phyloP scores from a whole-genome alignment of 1,140 invertebrate genomes.

The Laupala kohalensis region DNA sequence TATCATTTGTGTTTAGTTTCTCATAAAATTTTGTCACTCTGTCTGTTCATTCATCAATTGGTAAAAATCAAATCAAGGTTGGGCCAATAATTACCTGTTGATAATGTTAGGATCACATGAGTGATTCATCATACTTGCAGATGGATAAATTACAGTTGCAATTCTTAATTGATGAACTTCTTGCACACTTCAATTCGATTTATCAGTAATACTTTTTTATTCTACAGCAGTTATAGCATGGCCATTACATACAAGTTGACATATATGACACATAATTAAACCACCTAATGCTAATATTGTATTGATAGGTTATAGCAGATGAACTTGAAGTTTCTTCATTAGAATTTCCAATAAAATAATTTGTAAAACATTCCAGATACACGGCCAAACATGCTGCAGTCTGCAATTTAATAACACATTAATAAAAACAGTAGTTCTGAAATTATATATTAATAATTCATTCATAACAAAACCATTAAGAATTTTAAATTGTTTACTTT shows the following conservation, averaged over 20 bases:
- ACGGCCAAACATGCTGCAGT: constrained; percentile 40
- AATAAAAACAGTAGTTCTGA: neutral
- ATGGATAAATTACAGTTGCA: constrained; percentile 74
- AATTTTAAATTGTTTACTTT: too few species aligned
- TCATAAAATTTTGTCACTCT: too few species aligned
- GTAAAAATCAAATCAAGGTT: too few species aligned
- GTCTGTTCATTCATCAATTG: too few species aligned
- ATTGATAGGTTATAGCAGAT: neutral
- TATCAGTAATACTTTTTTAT: constrained; percentile 15
- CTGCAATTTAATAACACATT: constrained; percentile 25
- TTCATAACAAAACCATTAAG: too few species aligned
- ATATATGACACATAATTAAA: constrained; percentile 51
- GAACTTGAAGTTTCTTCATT: neutral
- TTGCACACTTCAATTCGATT: constrained; percentile 19
- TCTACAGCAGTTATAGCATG: constrained; percentile 48
- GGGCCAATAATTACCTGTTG: constrained; percentile 49
- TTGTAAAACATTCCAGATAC: constrained; percentile 37
- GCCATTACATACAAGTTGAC: constrained; percentile 68
- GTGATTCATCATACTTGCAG: constrained; percentile 84
- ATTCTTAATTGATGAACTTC: constrained; percentile 42
- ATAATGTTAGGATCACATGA: constrained; percentile 74
- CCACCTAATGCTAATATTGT: constrained; percentile 19
- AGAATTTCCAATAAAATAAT: constrained; percentile 29
- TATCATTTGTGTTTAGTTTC: too few species aligned
- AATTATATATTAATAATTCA: too few species aligned